Conservation (phyloP, 37 sponge, comb jelly and placozoan genomes). For the Dysidea cf. avara region DNA sequence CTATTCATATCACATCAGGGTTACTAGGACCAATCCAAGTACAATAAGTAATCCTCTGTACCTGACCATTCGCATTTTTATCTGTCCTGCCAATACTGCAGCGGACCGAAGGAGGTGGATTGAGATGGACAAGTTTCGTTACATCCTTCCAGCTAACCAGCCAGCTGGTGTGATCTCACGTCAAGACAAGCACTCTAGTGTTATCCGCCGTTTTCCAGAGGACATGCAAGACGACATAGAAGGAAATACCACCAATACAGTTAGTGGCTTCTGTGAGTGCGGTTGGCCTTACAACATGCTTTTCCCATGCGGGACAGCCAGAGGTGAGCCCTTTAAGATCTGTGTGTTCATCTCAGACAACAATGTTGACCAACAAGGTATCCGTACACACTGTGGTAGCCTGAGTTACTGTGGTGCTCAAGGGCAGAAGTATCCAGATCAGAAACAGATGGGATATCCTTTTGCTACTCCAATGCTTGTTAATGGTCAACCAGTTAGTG, state of each 20-base stretch:
- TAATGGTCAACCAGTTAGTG: too few species aligned
- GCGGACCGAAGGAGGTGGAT: conserved; percentile 2
- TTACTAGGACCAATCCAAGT: not conserved
- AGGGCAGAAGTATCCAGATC: too few species aligned
- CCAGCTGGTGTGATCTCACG: too few species aligned
- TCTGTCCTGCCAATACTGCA: not conserved
- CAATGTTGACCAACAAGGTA: not conserved
- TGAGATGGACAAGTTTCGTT: conserved; percentile 25
- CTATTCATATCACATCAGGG: conserved; percentile 1
- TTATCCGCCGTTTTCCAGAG: too few species aligned
- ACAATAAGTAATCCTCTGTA: not conserved
- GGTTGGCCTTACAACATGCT: conserved; percentile 30
- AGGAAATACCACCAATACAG: too few species aligned
- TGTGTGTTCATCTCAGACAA: conserved; percentile 18
- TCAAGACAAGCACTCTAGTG: too few species aligned
- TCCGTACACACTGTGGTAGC: too few species aligned
- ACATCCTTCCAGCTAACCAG: not conserved
- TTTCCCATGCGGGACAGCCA: conserved; percentile 8
- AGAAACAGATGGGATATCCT: too few species aligned
- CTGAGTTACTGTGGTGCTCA: too few species aligned
- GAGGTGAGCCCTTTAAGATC: not conserved
- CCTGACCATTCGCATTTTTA: conserved; percentile 13
- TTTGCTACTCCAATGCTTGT: too few species aligned
- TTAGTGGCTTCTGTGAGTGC: conserved; percentile 1
- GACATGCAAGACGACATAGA: too few species aligned